Evolutionary conservation across 2,113 vertebrate genomes (phyloP), one percentile per base, ranked within the genome.

Genomic region (Pogonocichla stellata): DNA sequence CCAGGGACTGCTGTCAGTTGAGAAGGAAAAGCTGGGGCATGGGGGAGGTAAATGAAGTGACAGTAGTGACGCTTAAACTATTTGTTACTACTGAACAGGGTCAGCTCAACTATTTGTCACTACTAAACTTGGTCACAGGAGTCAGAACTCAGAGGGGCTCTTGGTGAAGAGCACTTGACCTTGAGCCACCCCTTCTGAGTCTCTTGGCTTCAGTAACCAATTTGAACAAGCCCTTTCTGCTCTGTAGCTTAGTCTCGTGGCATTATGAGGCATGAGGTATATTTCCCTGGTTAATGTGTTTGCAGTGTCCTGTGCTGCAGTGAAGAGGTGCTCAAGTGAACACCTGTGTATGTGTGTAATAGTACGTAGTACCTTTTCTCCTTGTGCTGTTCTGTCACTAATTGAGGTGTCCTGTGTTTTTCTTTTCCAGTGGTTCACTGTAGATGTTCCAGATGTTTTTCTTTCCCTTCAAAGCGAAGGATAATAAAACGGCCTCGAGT

Each of bases 361-460:
- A 1, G 14, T 36, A 42, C 33, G 7, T 36, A 23, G 23, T 57
- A n/a, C 24, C 16, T 57, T 62, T 60, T 62, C 7, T 4, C 19
- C 31, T 62, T 4, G 2, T 67, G 1, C 48, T 58, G 19, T 33
- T 65, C 45, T 23, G 3, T 56, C 47, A 4, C 51, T 90, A 43
- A 91, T 34, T 7, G 54, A 77, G 18, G 11, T 84, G 50, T 38
- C 43, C 11, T 1, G 2, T 36, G 34, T 12, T 91, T 89, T 81
- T 90, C 70, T 56, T 62, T 91, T 93, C 31, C 86, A 98, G 98
- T 98, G 85, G 92, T 99, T 94, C 99, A 99, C 96, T 99, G 99
- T 95, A 98, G 98, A 81, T 99, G 99, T 96, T 98, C 98, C 97
- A 99, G 99, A 98, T 99, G 99, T 91, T 99, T 98, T 96, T 98